Base-by-base conservation (phyloP, 2,888 invertebrate genomes). In the Dynastes hyllus region DNA sequence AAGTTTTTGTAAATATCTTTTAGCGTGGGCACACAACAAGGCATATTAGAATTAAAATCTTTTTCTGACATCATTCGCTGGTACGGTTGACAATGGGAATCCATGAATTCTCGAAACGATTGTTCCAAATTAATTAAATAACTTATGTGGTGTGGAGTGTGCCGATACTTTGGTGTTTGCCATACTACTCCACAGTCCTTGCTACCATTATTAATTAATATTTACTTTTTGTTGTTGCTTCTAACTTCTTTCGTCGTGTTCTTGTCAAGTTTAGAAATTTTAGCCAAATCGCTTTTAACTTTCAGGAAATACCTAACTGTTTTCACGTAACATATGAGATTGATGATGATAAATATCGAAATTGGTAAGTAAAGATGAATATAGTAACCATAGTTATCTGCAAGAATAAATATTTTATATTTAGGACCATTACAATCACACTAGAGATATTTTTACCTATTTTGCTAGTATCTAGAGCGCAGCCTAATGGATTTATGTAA, bases 371-470 rank as follows among this genome's bases (percentile, higher is more conserved):
- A 73, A 2, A 73, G 1, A 6, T 61, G 16, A 8, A 73, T 9
- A 8, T 55, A 71, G 5, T 73, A 61, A 11, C 61, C 73, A 22
- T 71, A 71, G 13, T 55, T 71, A 37, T 22, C 71, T 71, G 37
- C n/a, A 71, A 71, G 9, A 32, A 11, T 45, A 11, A 1, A 11
- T 0, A 45, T 8, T 5, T 37, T 37, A 45, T 8, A 8, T 45
- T 45, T 45, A 9, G 45, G 8, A 1, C 8, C 8, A 9, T 63
- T 29, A 29, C 3, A 32, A 63, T 13, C 29, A 11, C 3, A 63
- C 5, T 29, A 63, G 29, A 11, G 6, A 63, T 29, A 9, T 11
- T 8, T n/a, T 37, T 58, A 73, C 71, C 71, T 37, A 58, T 37
- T 58, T 40, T 40, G 1, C 3, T 37, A 8, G 40, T 58, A 9